Evolutionary conservation across 1,140 invertebrate species (phyloP).

Genomic region (Brachionus plicatilis): DNA sequence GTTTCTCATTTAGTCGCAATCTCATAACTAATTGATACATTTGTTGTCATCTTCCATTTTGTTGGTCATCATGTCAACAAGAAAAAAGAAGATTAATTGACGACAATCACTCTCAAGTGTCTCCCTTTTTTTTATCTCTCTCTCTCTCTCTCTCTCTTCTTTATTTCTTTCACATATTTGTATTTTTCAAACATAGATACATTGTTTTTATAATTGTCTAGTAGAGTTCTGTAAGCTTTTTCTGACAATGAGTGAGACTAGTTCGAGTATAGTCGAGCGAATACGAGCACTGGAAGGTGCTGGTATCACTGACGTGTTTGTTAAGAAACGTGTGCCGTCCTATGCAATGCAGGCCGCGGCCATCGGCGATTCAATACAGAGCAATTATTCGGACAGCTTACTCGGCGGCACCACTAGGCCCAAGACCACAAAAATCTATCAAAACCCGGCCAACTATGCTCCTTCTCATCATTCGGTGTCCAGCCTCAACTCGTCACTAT

Average conservation of each 20-base stretch:
- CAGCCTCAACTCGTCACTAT: background rate
- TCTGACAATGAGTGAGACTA: background rate
- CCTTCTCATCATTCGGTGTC: background rate
- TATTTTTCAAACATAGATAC: background rate
- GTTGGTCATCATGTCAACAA: background rate
- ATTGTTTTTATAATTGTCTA: conserved; percentile 3
- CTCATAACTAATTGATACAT: conserved; percentile 26
- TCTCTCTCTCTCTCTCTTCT: background rate
- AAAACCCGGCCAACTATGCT: background rate
- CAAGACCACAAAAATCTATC: background rate
- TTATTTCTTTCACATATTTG: background rate
- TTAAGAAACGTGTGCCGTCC: conserved; percentile 30
- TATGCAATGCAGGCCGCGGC: background rate
- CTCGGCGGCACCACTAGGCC: background rate
- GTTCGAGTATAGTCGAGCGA: conserved; percentile 20
- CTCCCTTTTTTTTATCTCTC: background rate
- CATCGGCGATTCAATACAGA: background rate
- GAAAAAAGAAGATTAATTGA: background rate
- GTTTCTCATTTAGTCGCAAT: background rate
- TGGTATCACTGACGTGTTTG: conserved; percentile 32
- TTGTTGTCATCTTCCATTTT: background rate
- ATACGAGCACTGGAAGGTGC: conserved; percentile 33
- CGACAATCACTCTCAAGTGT: background rate
- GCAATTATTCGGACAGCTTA: background rate
- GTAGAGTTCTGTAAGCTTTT: background rate